phyloP scores from a whole-genome alignment of 2,888 invertebrate genomes.

The Rhamnusium bicolor region DNA sequence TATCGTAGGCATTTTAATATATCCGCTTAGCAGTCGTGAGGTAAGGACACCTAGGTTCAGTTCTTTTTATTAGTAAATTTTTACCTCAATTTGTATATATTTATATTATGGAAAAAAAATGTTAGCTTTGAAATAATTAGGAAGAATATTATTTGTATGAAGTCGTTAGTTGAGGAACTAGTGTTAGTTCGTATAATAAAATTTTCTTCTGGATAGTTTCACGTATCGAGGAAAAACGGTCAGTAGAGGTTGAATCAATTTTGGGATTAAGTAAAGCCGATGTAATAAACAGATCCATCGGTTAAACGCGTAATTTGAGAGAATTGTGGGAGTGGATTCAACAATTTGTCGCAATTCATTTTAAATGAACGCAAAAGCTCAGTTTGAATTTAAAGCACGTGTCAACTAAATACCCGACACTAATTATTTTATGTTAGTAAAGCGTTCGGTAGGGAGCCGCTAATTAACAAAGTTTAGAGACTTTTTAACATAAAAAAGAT shows the following conservation, averaged over 20 bases:
- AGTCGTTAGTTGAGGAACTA: too few relatives aligned
- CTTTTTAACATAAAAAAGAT: background rate
- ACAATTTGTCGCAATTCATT: conserved; percentile 7
- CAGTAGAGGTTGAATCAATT: background rate
- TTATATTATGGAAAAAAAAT: too few relatives aligned
- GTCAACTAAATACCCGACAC: conserved; percentile 2
- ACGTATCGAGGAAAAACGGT: background rate
- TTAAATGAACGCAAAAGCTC: conserved; percentile 9
- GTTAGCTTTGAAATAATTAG: too few relatives aligned
- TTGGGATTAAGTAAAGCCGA: background rate
- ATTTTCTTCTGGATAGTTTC: too few relatives aligned
- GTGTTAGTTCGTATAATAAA: too few relatives aligned
- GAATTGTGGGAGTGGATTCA: background rate
- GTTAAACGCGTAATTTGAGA: conserved; percentile 4
- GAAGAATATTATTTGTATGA: too few relatives aligned
- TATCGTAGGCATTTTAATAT: too few relatives aligned
- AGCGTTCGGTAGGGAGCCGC: background rate
- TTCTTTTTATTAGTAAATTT: too few relatives aligned
- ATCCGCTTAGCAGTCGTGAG: too few relatives aligned
- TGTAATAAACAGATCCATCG: background rate
- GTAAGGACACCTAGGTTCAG: too few relatives aligned
- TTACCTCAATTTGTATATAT: too few relatives aligned
- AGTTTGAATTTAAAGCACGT: conserved; percentile 12
- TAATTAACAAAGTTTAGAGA: conserved; percentile 2
- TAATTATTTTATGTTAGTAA: conserved; percentile 9